phyloP scores from a whole-genome alignment of 1,140 invertebrate species.

The Euwallacea fornicatus region DNA sequence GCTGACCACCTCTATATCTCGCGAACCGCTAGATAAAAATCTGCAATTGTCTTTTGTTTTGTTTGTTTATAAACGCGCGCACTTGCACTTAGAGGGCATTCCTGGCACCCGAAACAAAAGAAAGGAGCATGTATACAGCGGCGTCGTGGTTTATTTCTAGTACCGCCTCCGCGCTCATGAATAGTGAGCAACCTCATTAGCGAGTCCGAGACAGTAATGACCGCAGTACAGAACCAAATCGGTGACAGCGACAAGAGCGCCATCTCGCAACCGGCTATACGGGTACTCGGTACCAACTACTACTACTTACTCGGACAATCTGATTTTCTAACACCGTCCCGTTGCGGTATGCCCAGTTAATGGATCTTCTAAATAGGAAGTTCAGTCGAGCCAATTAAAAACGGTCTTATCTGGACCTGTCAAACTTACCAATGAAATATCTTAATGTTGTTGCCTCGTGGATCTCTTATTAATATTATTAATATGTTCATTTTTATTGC shows the following conservation, averaged over 20 bases:
- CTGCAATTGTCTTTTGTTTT: slow-evolving; percentile 25
- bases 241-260: slow-evolving; percentile 35
- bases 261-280: slow-evolving; percentile 13
- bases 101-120: slow-evolving; percentile 22
- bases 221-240: slow-evolving; percentile 32
- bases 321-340: slow-evolving; percentile 26
- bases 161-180: slow-evolving; percentile 44
- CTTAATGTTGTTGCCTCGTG: no score
- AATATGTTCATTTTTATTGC: no score
- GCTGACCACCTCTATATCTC: not conserved
- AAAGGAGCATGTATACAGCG: slow-evolving; percentile 18
- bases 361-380: slow-evolving; percentile 3
- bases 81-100: slow-evolving; percentile 26
- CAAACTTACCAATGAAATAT: no score
- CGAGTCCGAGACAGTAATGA: slow-evolving; percentile 42
- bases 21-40: slow-evolving; percentile 17
- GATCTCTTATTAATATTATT: no score
- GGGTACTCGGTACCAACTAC: slow-evolving; percentile 6
- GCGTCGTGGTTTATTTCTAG: slow-evolving; percentile 33
- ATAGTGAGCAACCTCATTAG: slow-evolving; percentile 49
- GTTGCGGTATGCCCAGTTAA: slow-evolving; percentile 9
- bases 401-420: not conserved
- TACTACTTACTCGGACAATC: slow-evolving; percentile 19
- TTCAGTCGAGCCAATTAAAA: not conserved
- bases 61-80: slow-evolving; percentile 23